Evolutionary conservation across 1,140 invertebrate genomes (phyloP).

Genomic region (Drosophila repletoides): DNA sequence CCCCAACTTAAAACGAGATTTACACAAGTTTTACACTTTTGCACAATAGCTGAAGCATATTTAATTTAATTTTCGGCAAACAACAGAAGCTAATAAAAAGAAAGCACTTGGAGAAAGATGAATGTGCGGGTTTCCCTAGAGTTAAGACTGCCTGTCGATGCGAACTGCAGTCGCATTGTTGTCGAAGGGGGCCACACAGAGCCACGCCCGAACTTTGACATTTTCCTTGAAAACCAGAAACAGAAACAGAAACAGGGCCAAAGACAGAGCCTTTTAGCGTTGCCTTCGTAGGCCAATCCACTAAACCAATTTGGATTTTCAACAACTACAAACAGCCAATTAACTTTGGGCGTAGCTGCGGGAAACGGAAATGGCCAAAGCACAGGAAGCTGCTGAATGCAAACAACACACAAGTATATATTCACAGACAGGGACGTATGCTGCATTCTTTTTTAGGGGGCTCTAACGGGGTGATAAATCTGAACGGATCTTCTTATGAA

Average conservation of each 20-base stretch:
- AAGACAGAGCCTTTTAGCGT: slow-evolving; percentile 23
- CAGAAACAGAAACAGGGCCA: neutral
- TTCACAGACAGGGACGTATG: neutral
- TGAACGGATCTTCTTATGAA: too few relatives aligned
- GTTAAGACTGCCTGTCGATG: neutral
- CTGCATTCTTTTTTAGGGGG: too few relatives aligned
- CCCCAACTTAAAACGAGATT: slow-evolving; percentile 42
- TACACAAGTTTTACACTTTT: slow-evolving; percentile 45
- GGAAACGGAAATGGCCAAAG: slow-evolving; percentile 52
- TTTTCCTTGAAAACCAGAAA: slow-evolving; percentile 16
- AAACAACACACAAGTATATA: slow-evolving; percentile 24
- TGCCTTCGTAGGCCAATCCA: slow-evolving; percentile 30
- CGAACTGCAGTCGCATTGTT: slow-evolving; percentile 33
- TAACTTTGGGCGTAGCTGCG: slow-evolving; percentile 52
- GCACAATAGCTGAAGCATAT: slow-evolving; percentile 25
- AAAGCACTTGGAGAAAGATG: neutral
- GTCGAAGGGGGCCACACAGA: neutral
- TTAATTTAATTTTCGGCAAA: slow-evolving; percentile 65
- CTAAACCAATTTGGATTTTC: slow-evolving; percentile 63
- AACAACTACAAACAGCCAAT: slow-evolving; percentile 67
- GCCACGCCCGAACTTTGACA: slow-evolving; percentile 58
- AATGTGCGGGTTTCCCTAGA: slow-evolving; percentile 34
- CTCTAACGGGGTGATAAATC: too few relatives aligned
- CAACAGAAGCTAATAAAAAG: slow-evolving; percentile 7
- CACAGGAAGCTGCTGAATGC: slow-evolving; percentile 45